A percentile compares a stretch with the other conserved stretches of the same genome.
phyloP scores from a whole-genome alignment of 2,797 vertebrate genomes.

The Peromyscus melanophrys region DNA sequence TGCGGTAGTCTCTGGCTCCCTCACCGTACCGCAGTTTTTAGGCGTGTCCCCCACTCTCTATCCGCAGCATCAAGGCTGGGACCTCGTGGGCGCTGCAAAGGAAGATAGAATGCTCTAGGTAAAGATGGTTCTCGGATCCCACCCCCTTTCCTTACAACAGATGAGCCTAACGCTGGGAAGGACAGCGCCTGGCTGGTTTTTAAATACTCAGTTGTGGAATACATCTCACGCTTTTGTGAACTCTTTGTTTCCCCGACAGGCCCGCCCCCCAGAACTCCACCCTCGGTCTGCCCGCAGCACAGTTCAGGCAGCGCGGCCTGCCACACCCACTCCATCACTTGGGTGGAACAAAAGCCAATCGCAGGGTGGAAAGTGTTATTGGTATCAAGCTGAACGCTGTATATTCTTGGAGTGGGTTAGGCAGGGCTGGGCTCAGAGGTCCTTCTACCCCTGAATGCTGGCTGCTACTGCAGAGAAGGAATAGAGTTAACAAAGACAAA shows the following conservation, averaged over 20 bases:
- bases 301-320: not conserved
- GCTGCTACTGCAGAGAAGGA: too few species aligned
- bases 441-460: not conserved
- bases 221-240: not conserved
- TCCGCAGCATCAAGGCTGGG: not conserved
- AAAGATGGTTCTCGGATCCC: not conserved
- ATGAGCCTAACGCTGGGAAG: not conserved
- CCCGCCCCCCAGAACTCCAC: constrained; percentile 69
- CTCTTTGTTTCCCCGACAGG: constrained; percentile 80
- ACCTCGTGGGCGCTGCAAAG: not conserved
- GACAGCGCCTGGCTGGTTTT: not conserved
- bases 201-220: not conserved
- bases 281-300: not conserved
- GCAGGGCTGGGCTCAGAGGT: not conserved
- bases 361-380: not conserved
- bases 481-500: constrained; percentile 5
- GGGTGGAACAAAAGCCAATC: constrained; percentile 67
- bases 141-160: not conserved
- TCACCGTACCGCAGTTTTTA: constrained; percentile 10
- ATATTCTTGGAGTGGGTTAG: not conserved
- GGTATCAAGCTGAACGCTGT: not conserved
- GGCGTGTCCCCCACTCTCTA: constrained; percentile 19
- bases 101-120: not conserved
- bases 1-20: not conserved
- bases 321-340: constrained; percentile 64